Percentiles rank a stretch among this genome's conserved stretches.
These are phyloP conservation scores for Zelostemma sp. DNA, from an alignment of 1,140 invertebrate genomes.

Conservation along the genomic window DNA sequence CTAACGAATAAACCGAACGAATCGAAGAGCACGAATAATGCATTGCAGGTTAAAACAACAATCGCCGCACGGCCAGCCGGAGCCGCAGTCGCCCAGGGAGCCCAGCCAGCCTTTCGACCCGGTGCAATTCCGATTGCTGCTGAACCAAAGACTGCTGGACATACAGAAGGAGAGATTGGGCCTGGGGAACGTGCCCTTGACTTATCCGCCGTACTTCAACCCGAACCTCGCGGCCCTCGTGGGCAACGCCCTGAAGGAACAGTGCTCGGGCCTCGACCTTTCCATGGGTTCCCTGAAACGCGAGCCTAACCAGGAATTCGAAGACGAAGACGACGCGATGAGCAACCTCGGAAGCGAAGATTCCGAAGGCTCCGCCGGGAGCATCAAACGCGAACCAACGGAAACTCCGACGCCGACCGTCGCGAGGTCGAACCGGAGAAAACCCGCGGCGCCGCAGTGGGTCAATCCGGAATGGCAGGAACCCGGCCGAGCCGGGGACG, in stretches of 20 bases:
- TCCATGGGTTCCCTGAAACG: slow-evolving; percentile 84
- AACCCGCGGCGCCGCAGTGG: slow-evolving; percentile 96
- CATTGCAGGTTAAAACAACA: slow-evolving; percentile 83
- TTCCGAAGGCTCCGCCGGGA: slow-evolving; percentile 71
- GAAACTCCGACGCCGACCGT: slow-evolving; percentile 70
- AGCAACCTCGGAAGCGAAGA: slow-evolving; percentile 85
- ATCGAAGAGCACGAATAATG: too few relatives aligned
- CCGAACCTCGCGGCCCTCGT: slow-evolving; percentile 79
- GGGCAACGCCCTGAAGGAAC: slow-evolving; percentile 78
- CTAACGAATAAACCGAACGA: background rate
- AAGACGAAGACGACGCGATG: slow-evolving; percentile 81
- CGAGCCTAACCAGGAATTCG: slow-evolving; percentile 78
- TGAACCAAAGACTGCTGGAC: slow-evolving; percentile 89
- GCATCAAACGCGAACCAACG: slow-evolving; percentile 72
- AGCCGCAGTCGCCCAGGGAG: slow-evolving; percentile 77
- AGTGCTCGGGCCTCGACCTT: slow-evolving; percentile 83
- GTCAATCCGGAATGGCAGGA: slow-evolving; percentile 94
- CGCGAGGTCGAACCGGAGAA: slow-evolving; percentile 80
- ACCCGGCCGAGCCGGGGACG: slow-evolving; percentile 73
- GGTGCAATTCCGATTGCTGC: slow-evolving; percentile 87
- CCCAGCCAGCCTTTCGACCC: slow-evolving; percentile 87
- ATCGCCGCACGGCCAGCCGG: slow-evolving; percentile 80
- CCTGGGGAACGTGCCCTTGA: slow-evolving; percentile 78
- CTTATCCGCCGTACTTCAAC: slow-evolving; percentile 83
- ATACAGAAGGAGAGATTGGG: slow-evolving; percentile 86